Base-by-base conservation (phyloP, 1,140 invertebrate species). In the Tenebrio molitor region DNA sequence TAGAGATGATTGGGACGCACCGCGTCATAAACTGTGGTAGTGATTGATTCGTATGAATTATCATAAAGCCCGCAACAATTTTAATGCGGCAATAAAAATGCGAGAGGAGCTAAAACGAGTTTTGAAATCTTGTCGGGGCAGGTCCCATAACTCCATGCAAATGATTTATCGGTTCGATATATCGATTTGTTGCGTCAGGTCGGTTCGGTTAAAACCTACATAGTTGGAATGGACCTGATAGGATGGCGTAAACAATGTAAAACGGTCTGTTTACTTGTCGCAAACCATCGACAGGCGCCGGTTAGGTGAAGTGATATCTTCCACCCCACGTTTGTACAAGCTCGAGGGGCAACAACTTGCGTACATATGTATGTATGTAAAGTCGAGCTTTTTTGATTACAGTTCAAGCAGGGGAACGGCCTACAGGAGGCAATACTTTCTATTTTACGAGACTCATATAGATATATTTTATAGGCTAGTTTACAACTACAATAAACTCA, bases 21-120 rank as follows among this genome's bases (percentile, higher is more conserved):
- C 21, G 50, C 15, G 50, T 58, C 50, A 25, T 58, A 58, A 58
- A 58, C 50, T 58, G 50, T 29, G 50, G 19, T 58, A 29, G 50
- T 58, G 50, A 58, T 58, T 58, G 50, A 58, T 58, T 58, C 50
- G 50, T 33, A 58, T 58, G 50, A 58, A 58, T 58, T 58, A 58
- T 58, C 50, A 58, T 58, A 58, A 58, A 58, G 50, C 50, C 50
- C 23, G 50, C 50, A 25, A 58, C 50, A 58, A 58, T 58, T 50
- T 58, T 58, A 58, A 58, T 58, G 50, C 23, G 10, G 50, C 23
- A 58, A 58, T 58, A 58, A 58, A 58, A 58, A 58, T 58, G 50
- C 50, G 50, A 58, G 50, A 58, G 50, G 23, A 58, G 23, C 50
- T 58, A 58, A 58, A 58, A 58, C 50, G 50, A 58, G 50, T 58